Evolutionary conservation across 2,113 vertebrate genomes (phyloP).

Genomic region (Telmatochromis brichardi): DNA sequence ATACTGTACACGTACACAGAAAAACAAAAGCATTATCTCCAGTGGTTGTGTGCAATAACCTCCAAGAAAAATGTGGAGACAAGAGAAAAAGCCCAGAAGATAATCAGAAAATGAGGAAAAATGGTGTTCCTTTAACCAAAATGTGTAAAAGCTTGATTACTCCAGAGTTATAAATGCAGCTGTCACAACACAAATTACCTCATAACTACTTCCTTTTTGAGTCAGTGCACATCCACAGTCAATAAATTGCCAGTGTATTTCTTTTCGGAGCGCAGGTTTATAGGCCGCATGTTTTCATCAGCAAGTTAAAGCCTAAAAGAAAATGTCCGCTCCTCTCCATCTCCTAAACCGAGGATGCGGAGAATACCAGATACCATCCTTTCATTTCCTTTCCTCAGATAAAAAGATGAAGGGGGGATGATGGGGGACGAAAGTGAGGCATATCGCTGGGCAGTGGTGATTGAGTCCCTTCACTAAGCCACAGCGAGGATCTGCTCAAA

Average conservation of each 20-base stretch:
- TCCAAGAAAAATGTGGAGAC: background rate
- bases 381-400: conserved; percentile 69
- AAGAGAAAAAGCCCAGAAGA: background rate
- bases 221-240: background rate
- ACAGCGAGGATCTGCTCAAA: conserved; percentile 55
- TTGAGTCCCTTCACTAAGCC: conserved; percentile 64
- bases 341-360: conserved; percentile 29
- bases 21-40: background rate
- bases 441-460: conserved; percentile 58
- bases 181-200: conserved; percentile 7
- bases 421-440: conserved; percentile 44
- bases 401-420: conserved; percentile 56
- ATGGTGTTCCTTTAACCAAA: background rate
- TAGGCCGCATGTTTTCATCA: conserved; percentile 11
- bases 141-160: conserved; percentile 1
- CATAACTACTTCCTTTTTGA: background rate
- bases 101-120: background rate
- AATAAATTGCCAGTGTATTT: background rate
- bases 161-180: background rate
- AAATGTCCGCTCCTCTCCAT: conserved; percentile 17
- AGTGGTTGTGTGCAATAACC: background rate
- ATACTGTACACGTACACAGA: background rate
- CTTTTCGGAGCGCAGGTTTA: background rate
- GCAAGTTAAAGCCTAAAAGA: conserved; percentile 7
- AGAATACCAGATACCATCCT: conserved; percentile 59